Conservation (phyloP, 1,140 invertebrate species). For the Drosophila varians region DNA sequence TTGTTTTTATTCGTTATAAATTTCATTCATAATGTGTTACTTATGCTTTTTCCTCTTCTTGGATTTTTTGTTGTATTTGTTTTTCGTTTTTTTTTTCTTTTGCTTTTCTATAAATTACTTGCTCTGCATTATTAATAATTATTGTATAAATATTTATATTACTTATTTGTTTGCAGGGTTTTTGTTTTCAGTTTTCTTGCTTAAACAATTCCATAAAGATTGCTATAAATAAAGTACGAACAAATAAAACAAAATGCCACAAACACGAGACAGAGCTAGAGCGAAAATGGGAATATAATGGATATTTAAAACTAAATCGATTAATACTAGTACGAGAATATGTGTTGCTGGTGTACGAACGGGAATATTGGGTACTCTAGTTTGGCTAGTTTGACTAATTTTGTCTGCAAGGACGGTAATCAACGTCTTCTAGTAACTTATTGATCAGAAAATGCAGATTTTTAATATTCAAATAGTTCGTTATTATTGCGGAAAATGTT, state of each 20-base stretch:
- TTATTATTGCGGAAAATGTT: neutral
- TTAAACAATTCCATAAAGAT: conserved; percentile 53
- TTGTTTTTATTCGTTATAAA: conserved; percentile 64
- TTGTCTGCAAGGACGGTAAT: conserved; percentile 9
- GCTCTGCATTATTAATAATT: conserved; percentile 73
- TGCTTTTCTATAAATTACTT: conserved; percentile 73
- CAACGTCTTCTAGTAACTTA: conserved; percentile 6
- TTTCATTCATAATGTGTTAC: conserved; percentile 57
- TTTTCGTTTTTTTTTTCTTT: conserved; percentile 21
- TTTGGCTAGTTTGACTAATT: conserved; percentile 15
- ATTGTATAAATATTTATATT: conserved; percentile 77
- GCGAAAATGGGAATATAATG: conserved; percentile 31
- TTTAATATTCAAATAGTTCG: neutral
- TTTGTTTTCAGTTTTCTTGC: conserved; percentile 40
- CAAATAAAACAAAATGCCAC: conserved; percentile 49
- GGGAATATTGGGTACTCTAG: conserved; percentile 6
- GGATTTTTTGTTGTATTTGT: conserved; percentile 16
- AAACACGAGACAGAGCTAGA: conserved; percentile 50
- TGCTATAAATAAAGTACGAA: conserved; percentile 35
- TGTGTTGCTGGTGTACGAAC: conserved; percentile 2
- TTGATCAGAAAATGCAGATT: conserved; percentile 1
- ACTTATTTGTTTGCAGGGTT: conserved; percentile 50
- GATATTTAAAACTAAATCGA: conserved; percentile 32
- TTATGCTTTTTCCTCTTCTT: conserved; percentile 45
- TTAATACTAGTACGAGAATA: conserved; percentile 9